Evolutionary conservation across 2,113 vertebrate species (phyloP), one percentile per base, ranked within the genome.

Genomic region (Chauna torquata): DNA sequence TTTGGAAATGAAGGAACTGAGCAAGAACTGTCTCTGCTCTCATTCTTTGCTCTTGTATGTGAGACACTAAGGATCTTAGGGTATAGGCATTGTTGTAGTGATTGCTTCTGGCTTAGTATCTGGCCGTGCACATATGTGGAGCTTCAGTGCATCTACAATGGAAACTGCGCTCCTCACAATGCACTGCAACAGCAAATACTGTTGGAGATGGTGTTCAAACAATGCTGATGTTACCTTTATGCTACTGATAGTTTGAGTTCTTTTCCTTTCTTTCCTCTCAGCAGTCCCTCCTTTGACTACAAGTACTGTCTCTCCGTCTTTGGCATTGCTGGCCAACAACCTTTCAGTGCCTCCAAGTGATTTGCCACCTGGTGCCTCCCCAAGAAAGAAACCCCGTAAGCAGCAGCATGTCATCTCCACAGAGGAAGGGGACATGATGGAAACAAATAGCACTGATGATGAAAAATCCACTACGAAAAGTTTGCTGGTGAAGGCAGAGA

Each of bases 351-450:
- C 98, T 77, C 87, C 98, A 11, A 99, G 98, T 17, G 99, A 99
- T 91, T 97, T 99, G 75, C 98, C 99, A 38, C 99, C 99, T 1
- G 99, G 99, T 84, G 99, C 99, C 75, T 99, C 99, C 5, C 99
- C 99, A 0, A 98, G 99, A 89, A 99, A 99, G 95, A 99, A 99
- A 89, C 99, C 99, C 54, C 99, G 99, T 69, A 99, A 99, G 96
- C 99, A 99, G 96, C 99, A 99, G 97, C 99, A 99, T 0, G 98
- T 99, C 54, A 99, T 99, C 95, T 99, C 99, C 30, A 99, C 99
- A 5, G 99, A 99, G 97, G 99, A 99, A 95, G 99, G 99, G 3
- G 99, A 99, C 85, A 99, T 99, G 99, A 98, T 99, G 98, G 99
- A 99, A 98, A 99, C 99, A 23, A 99, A 99, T 96, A 99, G 99